Percentiles rank a stretch among this genome's conserved stretches.
These are phyloP conservation scores for Lophochroa leadbeateri DNA, from an alignment of 2,113 vertebrate genomes.

Conservation along the genomic window DNA sequence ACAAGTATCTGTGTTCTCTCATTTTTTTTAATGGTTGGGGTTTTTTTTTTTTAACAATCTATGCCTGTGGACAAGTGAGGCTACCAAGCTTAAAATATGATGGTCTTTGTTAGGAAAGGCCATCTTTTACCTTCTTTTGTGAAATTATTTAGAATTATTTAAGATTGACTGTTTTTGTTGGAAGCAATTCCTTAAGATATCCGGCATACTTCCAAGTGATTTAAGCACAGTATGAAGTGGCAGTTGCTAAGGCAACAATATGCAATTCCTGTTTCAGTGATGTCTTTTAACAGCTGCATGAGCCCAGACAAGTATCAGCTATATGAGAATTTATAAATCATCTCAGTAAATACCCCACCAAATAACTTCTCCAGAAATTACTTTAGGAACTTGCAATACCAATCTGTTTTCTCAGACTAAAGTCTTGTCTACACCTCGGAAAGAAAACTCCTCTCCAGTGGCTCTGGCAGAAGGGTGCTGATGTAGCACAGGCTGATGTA, in stretches of 20 bases:
- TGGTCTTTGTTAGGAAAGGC: neutral
- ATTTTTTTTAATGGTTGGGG: neutral
- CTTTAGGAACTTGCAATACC: neutral
- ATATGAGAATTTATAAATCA: slow-evolving; percentile 15
- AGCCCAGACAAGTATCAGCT: slow-evolving; percentile 1
- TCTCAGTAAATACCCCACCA: slow-evolving; percentile 14
- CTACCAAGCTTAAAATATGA: neutral
- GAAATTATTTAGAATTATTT: slow-evolving; percentile 7
- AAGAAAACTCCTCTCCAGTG: neutral
- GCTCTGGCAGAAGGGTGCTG: neutral
- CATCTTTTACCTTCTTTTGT: neutral
- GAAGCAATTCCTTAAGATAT: slow-evolving; percentile 21
- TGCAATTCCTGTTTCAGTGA: neutral
- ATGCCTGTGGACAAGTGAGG: neutral
- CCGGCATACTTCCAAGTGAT: neutral
- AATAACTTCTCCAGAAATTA: slow-evolving; percentile 11
- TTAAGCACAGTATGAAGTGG: slow-evolving; percentile 35
- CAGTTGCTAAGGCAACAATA: slow-evolving; percentile 64
- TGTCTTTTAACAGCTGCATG: slow-evolving; percentile 36
- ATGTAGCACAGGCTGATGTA: neutral
- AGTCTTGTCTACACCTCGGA: neutral
- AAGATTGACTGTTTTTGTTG: neutral
- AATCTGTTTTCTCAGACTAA: neutral
- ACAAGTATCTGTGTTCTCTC: neutral
- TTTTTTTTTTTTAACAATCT: neutral